Evolutionary conservation across 2,888 invertebrate genomes (phyloP).

Genomic region (Drosophila prostipennis): DNA sequence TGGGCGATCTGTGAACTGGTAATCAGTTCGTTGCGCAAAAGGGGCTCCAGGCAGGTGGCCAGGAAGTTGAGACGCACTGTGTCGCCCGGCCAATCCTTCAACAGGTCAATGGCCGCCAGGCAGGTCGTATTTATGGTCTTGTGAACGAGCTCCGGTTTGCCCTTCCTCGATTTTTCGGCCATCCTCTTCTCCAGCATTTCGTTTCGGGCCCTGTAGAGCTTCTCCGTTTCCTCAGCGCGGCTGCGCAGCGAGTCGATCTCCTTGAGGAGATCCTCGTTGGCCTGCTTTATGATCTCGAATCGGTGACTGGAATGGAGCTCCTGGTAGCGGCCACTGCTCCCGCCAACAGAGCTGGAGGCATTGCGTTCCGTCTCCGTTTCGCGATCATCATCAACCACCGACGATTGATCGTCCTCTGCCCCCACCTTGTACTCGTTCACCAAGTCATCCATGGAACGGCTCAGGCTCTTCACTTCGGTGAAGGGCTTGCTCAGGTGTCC

Average conservation of each 20-base stretch:
- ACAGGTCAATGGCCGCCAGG: constrained; percentile 36
- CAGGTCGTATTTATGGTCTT: neutral
- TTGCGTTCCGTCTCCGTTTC: too few species aligned
- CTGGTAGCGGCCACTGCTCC: too few species aligned
- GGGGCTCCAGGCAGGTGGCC: neutral
- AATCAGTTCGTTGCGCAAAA: too few species aligned
- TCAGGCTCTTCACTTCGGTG: constrained; percentile 20
- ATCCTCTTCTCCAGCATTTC: constrained; percentile 2
- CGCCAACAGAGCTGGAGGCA: too few species aligned
- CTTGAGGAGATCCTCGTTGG: constrained; percentile 26
- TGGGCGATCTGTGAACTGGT: constrained; percentile 5
- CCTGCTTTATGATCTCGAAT: neutral
- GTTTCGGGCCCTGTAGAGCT: neutral
- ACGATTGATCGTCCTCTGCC: neutral
- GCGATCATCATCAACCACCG: neutral
- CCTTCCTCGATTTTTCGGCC: neutral
- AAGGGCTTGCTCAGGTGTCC: constrained; percentile 55
- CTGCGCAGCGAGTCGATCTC: constrained; percentile 29
- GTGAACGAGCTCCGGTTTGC: neutral
- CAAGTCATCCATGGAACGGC: constrained; percentile 39
- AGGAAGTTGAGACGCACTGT: constrained; percentile 41
- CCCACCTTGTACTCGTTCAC: constrained; percentile 27
- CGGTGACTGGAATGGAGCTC: neutral
- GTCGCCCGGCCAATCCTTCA: constrained; percentile 39
- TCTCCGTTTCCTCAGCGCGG: constrained; percentile 20